Conservation (phyloP, 92 coral and sea anemone species). For the Pocillopora meandrina region DNA sequence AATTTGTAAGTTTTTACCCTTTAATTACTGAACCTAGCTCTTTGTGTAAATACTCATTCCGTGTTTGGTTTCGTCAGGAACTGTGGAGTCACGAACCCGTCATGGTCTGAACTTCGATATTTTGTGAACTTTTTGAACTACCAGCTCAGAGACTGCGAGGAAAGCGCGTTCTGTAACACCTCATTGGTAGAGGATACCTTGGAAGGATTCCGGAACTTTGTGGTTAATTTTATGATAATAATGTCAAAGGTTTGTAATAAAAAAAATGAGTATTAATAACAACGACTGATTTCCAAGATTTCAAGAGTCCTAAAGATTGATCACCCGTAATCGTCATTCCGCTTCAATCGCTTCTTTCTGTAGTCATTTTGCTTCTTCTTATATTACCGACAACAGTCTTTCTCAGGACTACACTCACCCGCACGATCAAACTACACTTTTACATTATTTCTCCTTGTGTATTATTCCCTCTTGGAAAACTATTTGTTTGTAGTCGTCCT, state of each 20-base stretch:
- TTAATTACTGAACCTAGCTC: not conserved
- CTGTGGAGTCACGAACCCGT: constrained; percentile 85
- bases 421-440: no score
- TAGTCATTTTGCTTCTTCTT: no score
- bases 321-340: no score
- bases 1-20: not conserved
- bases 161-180: constrained; percentile 65
- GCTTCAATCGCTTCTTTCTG: no score
- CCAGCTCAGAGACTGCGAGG: constrained; percentile 82
- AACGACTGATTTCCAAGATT: not conserved
- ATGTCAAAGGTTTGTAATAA: constrained; percentile 72
- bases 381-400: no score
- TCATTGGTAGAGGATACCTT: constrained; percentile 62
- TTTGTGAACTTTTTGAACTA: constrained; percentile 81
- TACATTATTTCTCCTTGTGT: no score
- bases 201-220: constrained; percentile 71
- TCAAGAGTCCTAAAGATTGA: no score
- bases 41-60: not conserved
- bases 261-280: not conserved
- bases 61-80: constrained; percentile 35
- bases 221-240: constrained; percentile 80
- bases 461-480: no score
- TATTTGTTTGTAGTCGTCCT: no score
- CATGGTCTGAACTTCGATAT: constrained; percentile 84
- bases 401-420: no score